Percentiles rank a stretch among this genome's conserved stretches.
These are phyloP conservation scores for Danio choprae DNA, from an alignment of 2,797 vertebrate species.

Conservation along the genomic window DNA sequence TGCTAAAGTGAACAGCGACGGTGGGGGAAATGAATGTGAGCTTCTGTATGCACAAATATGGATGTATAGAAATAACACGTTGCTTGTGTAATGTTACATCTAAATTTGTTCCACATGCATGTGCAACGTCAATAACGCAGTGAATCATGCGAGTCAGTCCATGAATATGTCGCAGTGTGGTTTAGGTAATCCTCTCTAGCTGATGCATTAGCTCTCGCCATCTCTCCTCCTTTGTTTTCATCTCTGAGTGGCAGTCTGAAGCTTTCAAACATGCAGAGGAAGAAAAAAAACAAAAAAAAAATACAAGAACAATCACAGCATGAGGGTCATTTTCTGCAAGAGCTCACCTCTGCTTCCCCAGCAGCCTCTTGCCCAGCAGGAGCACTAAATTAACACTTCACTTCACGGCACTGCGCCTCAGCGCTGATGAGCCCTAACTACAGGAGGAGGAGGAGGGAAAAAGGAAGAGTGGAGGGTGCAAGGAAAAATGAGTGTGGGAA, in stretches of 20 bases:
- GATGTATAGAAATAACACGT: conserved; percentile 43
- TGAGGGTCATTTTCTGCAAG: conserved; percentile 92
- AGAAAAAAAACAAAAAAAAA: conserved; percentile 38
- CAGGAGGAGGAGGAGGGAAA: conserved; percentile 32
- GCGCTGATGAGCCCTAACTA: conserved; percentile 57
- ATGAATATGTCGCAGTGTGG: conserved; percentile 52
- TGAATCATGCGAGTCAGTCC: conserved; percentile 16
- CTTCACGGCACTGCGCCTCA: conserved; percentile 60
- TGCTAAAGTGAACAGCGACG: conserved; percentile 68
- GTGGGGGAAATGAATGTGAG: conserved; percentile 61
- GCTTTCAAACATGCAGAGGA: conserved; percentile 66
- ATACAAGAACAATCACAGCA: conserved; percentile 85
- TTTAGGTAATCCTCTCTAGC: conserved; percentile 74
- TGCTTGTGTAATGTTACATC: conserved; percentile 55
- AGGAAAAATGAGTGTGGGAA: conserved; percentile 81
- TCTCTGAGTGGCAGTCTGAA: conserved; percentile 79
- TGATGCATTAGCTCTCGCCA: conserved; percentile 80
- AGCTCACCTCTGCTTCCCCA: conserved; percentile 88
- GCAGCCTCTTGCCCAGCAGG: conserved; percentile 83
- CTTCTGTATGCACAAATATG: conserved; percentile 39
- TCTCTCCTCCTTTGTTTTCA: conserved; percentile 77
- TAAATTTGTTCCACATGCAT: conserved; percentile 52
- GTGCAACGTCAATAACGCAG: conserved; percentile 3
- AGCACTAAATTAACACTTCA: conserved; percentile 91
- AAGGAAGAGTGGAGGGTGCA: conserved; percentile 11